These are phyloP conservation scores for Temnothorax unifasciatus DNA, from an alignment of 2,888 invertebrate genomes.

Conservation along the genomic window DNA sequence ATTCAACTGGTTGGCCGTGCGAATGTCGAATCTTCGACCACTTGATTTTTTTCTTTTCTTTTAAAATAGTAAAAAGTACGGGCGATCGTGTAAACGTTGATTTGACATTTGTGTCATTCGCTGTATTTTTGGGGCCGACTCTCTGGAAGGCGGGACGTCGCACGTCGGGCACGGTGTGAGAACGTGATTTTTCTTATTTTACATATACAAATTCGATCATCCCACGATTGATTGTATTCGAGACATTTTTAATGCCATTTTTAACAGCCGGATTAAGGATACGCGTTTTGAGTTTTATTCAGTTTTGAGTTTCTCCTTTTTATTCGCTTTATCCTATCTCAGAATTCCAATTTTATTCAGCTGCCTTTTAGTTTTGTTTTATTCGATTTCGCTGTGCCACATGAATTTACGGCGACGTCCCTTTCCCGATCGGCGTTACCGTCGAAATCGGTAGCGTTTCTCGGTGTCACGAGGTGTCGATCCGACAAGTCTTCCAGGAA, in stretches of 20 bases:
- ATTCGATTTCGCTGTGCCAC: neutral
- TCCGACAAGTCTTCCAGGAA: slow-evolving; percentile 67
- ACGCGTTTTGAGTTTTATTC: slow-evolving; percentile 47
- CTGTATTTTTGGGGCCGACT: slow-evolving; percentile 70
- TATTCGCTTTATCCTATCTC: slow-evolving; percentile 12
- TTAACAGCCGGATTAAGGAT: slow-evolving; percentile 26
- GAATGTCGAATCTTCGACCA: slow-evolving; percentile 63
- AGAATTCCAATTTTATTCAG: slow-evolving; percentile 34
- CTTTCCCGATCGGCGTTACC: slow-evolving; percentile 12
- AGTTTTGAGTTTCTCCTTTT: slow-evolving; percentile 44
- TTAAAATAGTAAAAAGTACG: slow-evolving; percentile 57
- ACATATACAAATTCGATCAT: slow-evolving; percentile 25
- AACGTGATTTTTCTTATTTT: slow-evolving; percentile 40
- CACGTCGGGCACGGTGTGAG: slow-evolving; percentile 38
- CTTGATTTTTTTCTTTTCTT: slow-evolving; percentile 64
- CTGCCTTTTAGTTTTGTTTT: slow-evolving; percentile 45
- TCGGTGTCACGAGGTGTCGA: slow-evolving; percentile 22
- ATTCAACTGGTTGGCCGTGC: slow-evolving; percentile 69
- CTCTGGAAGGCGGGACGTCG: slow-evolving; percentile 60
- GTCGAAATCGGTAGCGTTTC: neutral
- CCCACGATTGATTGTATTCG: neutral
- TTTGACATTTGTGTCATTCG: slow-evolving; percentile 68
- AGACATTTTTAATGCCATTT: slow-evolving; percentile 53
- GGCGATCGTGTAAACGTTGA: slow-evolving; percentile 68
- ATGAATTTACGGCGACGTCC: neutral